Evolutionary conservation across 2,113 vertebrate genomes (phyloP).

Genomic region (Actenoides lindsayi): DNA sequence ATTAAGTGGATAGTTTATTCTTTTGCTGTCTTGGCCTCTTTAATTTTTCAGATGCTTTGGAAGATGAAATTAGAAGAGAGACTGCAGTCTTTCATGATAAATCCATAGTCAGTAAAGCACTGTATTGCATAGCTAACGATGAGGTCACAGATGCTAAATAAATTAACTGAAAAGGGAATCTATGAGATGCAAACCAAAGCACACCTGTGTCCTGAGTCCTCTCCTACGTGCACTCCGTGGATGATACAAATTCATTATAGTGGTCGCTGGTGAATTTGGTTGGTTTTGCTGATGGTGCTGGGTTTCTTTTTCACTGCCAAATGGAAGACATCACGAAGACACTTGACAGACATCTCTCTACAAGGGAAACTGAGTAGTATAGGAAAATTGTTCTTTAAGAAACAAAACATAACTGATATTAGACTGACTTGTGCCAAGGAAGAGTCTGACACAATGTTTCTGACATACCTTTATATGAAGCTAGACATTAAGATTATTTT

Average conservation of each 20-base stretch:
- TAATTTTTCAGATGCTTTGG: not conserved
- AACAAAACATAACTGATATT: not conserved
- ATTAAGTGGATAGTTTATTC: not conserved
- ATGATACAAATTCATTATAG: not conserved
- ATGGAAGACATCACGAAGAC: not conserved
- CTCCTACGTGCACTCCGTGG: fast-evolving
- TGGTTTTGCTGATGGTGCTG: not conserved
- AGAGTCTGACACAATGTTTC: not conserved
- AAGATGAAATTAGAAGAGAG: not conserved
- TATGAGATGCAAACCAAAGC: not conserved
- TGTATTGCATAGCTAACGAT: not conserved
- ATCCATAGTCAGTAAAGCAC: not conserved
- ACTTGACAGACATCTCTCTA: not conserved
- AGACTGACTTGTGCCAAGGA: not conserved
- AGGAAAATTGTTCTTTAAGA: not conserved
- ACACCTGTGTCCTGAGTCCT: not conserved
- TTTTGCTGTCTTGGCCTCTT: not conserved
- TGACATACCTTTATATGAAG: not conserved
- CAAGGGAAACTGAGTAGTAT: not conserved
- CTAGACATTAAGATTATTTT: not conserved
- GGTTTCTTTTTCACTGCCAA: not conserved
- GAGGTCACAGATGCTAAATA: not conserved
- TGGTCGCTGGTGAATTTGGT: not conserved
- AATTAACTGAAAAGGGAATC: not conserved
- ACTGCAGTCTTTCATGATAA: not conserved